Conservation (phyloP, 1,140 invertebrate species). For the Cephus cinctus region DNA sequence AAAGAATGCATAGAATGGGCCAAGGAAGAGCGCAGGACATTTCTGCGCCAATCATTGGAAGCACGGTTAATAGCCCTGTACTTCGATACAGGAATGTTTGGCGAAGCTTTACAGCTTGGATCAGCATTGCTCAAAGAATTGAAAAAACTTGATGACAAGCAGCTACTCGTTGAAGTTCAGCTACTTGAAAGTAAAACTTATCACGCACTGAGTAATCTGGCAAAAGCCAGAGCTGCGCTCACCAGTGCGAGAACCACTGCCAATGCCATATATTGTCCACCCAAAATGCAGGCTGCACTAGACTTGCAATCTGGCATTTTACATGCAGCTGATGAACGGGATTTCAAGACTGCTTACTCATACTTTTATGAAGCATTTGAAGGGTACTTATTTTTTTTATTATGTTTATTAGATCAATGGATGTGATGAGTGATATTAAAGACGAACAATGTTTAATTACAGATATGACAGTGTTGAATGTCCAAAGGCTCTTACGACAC, state of each 20-base stretch:
- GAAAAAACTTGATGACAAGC: slow-evolving; percentile 99
- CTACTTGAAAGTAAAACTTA: slow-evolving; percentile 98
- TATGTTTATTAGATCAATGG: not conserved
- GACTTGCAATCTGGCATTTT: slow-evolving; percentile 98
- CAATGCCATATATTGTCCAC: slow-evolving; percentile 98
- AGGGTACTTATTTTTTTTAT: slow-evolving; percentile 58
- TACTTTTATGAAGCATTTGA: slow-evolving; percentile 99
- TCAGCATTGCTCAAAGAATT: slow-evolving; percentile 88
- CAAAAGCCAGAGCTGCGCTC: slow-evolving; percentile 94
- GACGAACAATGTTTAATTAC: slow-evolving; percentile 4
- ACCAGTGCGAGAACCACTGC: slow-evolving; percentile 98
- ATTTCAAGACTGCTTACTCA: slow-evolving; percentile 99
- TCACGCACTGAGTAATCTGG: slow-evolving; percentile 94
- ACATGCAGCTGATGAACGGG: slow-evolving; percentile 98
- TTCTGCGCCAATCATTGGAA: slow-evolving; percentile 94
- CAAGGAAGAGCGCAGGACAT: slow-evolving; percentile 94
- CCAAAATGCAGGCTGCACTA: slow-evolving; percentile 94
- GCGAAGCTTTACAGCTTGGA: slow-evolving; percentile 81
- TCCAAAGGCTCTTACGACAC: slow-evolving; percentile 85
- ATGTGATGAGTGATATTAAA: not conserved
- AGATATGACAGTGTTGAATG: slow-evolving; percentile 92
- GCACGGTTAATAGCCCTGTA: slow-evolving; percentile 90
- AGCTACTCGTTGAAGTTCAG: slow-evolving; percentile 95
- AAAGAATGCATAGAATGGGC: slow-evolving; percentile 99
- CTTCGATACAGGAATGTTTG: slow-evolving; percentile 89